Evolutionary conservation across 2,888 invertebrate species (phyloP), one percentile per base, ranked within the genome.

Genomic region (Folsomia manolachei): DNA sequence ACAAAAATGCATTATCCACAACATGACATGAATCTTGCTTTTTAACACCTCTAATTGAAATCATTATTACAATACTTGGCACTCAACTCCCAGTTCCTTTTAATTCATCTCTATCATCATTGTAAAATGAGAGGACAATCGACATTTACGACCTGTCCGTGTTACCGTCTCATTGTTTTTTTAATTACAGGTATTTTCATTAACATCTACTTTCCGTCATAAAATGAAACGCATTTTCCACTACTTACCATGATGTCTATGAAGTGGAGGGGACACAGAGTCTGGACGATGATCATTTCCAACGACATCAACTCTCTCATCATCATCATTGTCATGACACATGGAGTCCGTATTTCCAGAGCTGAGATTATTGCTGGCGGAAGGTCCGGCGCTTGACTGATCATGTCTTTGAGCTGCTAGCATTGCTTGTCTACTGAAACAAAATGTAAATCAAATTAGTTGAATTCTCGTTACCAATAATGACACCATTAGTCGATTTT

Each of bases 241-340:
- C n/a, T n/a, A n/a, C 77, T 77, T 71, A 79, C 79, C 77, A 70
- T 80, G 79, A 72, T 77, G 79, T 71, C 79, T 78, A 70, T 73
- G 75, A 27, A 75, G 77, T 61, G 79, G 76, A 60, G 81, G 79
- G 24, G 79, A 80, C 61, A 80, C 80, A 18, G 81, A 81, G 72
- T 82, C 81, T 24, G 81, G 81, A 69, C 81, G 79, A 64, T 79
- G 81, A 82, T 93, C 93, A 68, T 93, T 89, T 27, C 92, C 93
- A 0, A 94, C 94, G 0, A 94, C 94, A 25, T 94, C 94, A 84
- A 94, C 94, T 82, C 94, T 85, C 82, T 91, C 89, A 84, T 94
- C 94, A 81, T 94, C 94, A 65, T 82, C 81, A 67, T 84, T 83
- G 67, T 80, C 82, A 73, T 79, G 81, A 79, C 77, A 79, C 64